Percentiles rank a stretch among this genome's conserved stretches.
Conservation (phyloP, 2,113 vertebrate species). For the Strix aluco region DNA sequence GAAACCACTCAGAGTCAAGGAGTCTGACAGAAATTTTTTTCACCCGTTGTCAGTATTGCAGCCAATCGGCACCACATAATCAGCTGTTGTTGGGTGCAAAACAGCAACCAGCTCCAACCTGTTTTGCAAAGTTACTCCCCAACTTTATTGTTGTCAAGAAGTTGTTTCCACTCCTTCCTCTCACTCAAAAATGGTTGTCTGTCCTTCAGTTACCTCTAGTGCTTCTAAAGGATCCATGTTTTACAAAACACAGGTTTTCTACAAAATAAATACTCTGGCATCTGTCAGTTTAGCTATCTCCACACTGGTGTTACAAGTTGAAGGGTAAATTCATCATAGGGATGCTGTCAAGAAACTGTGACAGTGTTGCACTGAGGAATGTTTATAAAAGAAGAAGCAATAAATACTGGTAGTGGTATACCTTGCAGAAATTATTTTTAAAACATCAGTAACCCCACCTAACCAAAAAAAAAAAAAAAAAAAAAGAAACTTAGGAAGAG, state of each 20-base stretch:
- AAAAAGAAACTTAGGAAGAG: not conserved
- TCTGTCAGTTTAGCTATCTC: not conserved
- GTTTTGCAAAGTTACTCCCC: not conserved
- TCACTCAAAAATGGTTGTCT: not conserved
- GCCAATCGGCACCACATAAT: not conserved
- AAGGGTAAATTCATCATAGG: not conserved
- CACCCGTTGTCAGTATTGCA: not conserved
- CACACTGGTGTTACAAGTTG: not conserved
- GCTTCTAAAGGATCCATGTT: not conserved
- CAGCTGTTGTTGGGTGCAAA: not conserved
- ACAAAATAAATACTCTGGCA: not conserved
- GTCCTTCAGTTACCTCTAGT: not conserved
- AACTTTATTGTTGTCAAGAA: not conserved
- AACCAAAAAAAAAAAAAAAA: not conserved
- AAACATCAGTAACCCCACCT: not conserved
- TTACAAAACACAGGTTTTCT: not conserved
- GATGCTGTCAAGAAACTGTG: not conserved
- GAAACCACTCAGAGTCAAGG: conserved; percentile 8
- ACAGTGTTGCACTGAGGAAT: not conserved
- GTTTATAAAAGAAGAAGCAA: not conserved
- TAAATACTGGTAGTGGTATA: not conserved
- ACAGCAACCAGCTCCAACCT: not conserved
- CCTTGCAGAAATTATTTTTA: not conserved
- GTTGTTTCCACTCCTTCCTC: not conserved
- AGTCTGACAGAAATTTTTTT: not conserved